Base-by-base conservation (phyloP, 1,140 invertebrate genomes). In the Pogonognathellus flavescens region DNA sequence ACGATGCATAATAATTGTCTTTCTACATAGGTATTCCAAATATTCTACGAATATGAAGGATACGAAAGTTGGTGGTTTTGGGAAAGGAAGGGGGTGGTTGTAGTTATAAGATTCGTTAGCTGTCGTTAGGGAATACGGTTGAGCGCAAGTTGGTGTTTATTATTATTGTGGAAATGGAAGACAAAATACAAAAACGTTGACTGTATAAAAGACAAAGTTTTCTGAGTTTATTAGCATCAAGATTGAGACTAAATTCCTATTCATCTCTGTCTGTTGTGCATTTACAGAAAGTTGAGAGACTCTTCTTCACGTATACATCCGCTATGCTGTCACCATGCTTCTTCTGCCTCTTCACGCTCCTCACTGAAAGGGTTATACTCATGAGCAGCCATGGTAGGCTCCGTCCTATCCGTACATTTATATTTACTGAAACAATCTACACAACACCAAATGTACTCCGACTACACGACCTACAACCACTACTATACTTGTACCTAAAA, bases 161-260 rank as follows among this genome's bases (percentile, higher is more conserved):
- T 41, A 41, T 41, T 22, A 25, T 25, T 25, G 25, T 66, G 62
- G 13, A 11, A 13, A 66, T 66, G 22, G 62, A 66, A 22, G 62
- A 66, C 9, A 18, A 25, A 31, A 25, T 20, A 66, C 10, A 22
- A 66, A 66, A 41, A 41, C 31, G 31, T 41, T 41, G 62, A 14
- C 62, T 66, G 8, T 20, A 10, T 25, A 66, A 25, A 25, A 66
- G 62, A 66, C 22, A 66, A 66, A 66, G 20, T 66, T 66, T 20
- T 9, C 25, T 14, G 22, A 66, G 62, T 66, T 66, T 66, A 66
- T 66, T 66, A 66, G 25, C 62, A 66, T 66, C 62, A 25, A 25
- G 62, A 66, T 20, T 31, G 13, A 66, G 62, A 66, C 62, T 66
- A 66, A 66, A 66, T 66, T 31, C 62, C 62, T 66, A 66, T 66